phyloP scores from a whole-genome alignment of 2,113 vertebrate genomes.

The Siniperca chuatsi region DNA sequence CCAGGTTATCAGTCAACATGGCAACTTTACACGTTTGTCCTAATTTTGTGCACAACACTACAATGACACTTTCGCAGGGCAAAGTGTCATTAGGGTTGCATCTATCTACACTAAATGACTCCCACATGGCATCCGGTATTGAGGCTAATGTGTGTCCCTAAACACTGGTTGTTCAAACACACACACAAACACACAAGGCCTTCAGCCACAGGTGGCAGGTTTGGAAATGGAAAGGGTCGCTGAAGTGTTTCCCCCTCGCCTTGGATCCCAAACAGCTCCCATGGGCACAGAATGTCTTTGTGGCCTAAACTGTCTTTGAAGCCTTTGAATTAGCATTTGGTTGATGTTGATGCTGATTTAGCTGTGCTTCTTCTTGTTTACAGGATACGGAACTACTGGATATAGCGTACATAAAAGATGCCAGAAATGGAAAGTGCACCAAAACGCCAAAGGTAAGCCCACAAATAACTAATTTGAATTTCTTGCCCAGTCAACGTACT shows the following conservation, averaged over 20 bases:
- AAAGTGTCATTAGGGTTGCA: slow-evolving; percentile 8
- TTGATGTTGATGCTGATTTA: slow-evolving; percentile 16
- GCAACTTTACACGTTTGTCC: slow-evolving; percentile 26
- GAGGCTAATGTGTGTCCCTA: slow-evolving; percentile 45
- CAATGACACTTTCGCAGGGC: neutral
- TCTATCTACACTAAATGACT: slow-evolving; percentile 43
- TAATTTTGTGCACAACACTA: slow-evolving; percentile 12
- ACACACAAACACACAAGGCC: slow-evolving; percentile 7
- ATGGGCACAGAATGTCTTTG: slow-evolving; percentile 16
- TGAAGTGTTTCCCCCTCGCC: slow-evolving; percentile 12
- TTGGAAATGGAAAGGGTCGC: slow-evolving; percentile 16
- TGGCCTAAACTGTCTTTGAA: slow-evolving; percentile 20
- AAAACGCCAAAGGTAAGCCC: slow-evolving; percentile 85
- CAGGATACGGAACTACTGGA: slow-evolving; percentile 87
- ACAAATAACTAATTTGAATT: neutral
- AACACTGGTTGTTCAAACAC: slow-evolving; percentile 15
- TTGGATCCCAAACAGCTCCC: neutral
- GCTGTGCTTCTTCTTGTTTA: slow-evolving; percentile 27
- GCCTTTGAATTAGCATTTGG: slow-evolving; percentile 6
- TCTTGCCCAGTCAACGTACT: neutral
- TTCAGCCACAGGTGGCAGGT: slow-evolving; percentile 16
- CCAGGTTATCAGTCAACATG: slow-evolving; percentile 4
- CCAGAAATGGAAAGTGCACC: slow-evolving; percentile 85
- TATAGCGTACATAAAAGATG: slow-evolving; percentile 85
- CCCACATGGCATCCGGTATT: slow-evolving; percentile 21